These are phyloP conservation scores for Ooceraea biroi DNA, from an alignment of 1,140 invertebrate species.

Conservation along the genomic window DNA sequence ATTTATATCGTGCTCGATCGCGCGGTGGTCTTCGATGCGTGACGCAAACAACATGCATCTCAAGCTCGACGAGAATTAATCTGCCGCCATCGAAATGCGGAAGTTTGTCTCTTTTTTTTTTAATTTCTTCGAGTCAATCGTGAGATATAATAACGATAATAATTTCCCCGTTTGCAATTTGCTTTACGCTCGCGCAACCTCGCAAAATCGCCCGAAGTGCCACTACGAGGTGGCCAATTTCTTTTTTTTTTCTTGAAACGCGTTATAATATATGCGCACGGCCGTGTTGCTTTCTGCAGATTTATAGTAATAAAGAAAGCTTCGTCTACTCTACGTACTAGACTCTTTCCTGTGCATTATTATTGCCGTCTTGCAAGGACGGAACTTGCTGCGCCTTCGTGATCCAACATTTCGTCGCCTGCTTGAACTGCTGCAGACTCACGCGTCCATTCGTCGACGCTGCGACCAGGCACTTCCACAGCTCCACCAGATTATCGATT, in stretches of 20 bases:
- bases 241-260: too few relatives aligned
- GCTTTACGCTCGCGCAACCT: too few relatives aligned
- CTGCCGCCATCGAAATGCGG: too few relatives aligned
- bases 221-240: too few relatives aligned
- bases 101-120: too few relatives aligned
- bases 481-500: conserved; percentile 16
- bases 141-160: not conserved
- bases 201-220: too few relatives aligned
- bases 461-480: conserved; percentile 5
- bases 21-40: not conserved
- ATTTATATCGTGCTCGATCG: not conserved
- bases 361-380: not conserved
- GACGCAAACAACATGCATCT: not conserved
- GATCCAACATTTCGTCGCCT: conserved; percentile 41
- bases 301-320: too few relatives aligned
- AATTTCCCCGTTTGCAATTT: not conserved
- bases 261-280: too few relatives aligned
- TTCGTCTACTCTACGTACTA: conserved; percentile 10
- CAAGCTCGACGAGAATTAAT: too few relatives aligned
- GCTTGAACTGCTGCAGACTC: conserved; percentile 41
- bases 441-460: conserved; percentile 9
- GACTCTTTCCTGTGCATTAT: conserved; percentile 11
- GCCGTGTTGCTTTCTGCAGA: too few relatives aligned
- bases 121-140: too few relatives aligned
- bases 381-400: not conserved